Conservation (phyloP, 2,888 invertebrate genomes). For the Cerastis rubricosa region DNA sequence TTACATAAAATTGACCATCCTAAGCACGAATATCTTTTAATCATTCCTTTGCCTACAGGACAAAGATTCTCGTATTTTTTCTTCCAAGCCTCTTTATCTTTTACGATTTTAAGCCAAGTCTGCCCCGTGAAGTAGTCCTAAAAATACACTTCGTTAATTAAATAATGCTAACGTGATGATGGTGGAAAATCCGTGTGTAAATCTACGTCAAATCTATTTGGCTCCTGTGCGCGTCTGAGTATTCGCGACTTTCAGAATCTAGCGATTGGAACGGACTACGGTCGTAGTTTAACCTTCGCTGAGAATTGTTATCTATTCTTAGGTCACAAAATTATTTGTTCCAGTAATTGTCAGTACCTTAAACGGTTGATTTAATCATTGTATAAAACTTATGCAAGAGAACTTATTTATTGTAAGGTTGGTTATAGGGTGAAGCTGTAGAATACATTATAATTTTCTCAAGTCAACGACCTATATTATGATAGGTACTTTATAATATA, state of each 20-base stretch:
- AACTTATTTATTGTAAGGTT: constrained; percentile 1
- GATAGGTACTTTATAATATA: constrained; percentile 49
- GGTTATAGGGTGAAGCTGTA: constrained; percentile 4
- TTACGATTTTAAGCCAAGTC: background rate
- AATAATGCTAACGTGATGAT: constrained; percentile 24
- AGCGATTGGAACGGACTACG: constrained; percentile 68
- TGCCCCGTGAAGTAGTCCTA: background rate
- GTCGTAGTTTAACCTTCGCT: constrained; percentile 73
- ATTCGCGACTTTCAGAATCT: constrained; percentile 62
- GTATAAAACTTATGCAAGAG: constrained; percentile 3
- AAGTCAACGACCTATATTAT: constrained; percentile 57
- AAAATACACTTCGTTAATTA: constrained; percentile 1
- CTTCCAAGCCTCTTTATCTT: background rate
- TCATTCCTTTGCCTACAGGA: background rate
- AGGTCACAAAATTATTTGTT: constrained; percentile 70
- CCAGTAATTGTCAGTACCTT: constrained; percentile 65
- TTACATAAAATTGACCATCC: background rate
- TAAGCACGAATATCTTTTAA: background rate
- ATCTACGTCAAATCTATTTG: constrained; percentile 41
- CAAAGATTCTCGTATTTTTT: background rate
- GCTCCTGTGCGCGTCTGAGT: constrained; percentile 27
- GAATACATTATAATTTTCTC: constrained; percentile 16
- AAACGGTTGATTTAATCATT: constrained; percentile 35
- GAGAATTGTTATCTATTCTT: constrained; percentile 73
- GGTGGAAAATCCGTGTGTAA: constrained; percentile 22